These are phyloP conservation scores for Tipula helvola DNA, from an alignment of 2,888 invertebrate genomes.

Conservation along the genomic window DNA sequence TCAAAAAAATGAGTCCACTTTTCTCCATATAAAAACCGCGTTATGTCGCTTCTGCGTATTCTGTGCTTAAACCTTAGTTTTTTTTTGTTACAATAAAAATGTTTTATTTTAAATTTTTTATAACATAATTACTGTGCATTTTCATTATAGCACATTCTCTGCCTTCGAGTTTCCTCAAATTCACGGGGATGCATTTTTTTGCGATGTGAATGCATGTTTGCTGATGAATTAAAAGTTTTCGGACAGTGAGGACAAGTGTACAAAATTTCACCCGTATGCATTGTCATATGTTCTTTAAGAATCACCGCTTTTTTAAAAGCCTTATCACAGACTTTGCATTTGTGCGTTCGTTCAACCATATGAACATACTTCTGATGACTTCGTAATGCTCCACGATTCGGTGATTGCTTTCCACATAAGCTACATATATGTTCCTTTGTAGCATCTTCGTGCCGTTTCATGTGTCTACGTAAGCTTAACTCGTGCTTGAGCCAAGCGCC, in stretches of 20 bases:
- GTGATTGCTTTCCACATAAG: slow-evolving; percentile 25
- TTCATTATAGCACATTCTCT: background rate
- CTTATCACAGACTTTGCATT: slow-evolving; percentile 31
- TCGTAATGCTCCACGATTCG: slow-evolving; percentile 24
- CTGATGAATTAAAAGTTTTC: slow-evolving; percentile 34
- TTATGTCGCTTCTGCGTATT: too few relatives aligned
- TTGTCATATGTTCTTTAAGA: slow-evolving; percentile 32
- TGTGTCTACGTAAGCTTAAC: slow-evolving; percentile 30
- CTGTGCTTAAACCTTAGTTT: too few relatives aligned
- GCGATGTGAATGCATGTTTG: slow-evolving; percentile 34
- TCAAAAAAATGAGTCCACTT: too few relatives aligned
- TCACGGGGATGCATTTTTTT: slow-evolving; percentile 32
- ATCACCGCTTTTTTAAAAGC: slow-evolving; percentile 25
- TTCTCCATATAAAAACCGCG: too few relatives aligned
- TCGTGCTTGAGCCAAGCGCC: slow-evolving; percentile 32
- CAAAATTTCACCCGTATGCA: slow-evolving; percentile 33
- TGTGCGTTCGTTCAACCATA: slow-evolving; percentile 25
- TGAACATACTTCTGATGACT: slow-evolving; percentile 33
- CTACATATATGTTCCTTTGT: slow-evolving; percentile 26
- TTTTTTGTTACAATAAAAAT: background rate
- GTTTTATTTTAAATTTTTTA: background rate
- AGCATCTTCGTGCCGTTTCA: slow-evolving; percentile 27
- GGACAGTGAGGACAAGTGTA: slow-evolving; percentile 34
- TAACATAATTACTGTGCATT: background rate
- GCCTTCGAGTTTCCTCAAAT: slow-evolving; percentile 22